phyloP scores from a whole-genome alignment of 2,797 vertebrate species.

The Pangasius djambal region DNA sequence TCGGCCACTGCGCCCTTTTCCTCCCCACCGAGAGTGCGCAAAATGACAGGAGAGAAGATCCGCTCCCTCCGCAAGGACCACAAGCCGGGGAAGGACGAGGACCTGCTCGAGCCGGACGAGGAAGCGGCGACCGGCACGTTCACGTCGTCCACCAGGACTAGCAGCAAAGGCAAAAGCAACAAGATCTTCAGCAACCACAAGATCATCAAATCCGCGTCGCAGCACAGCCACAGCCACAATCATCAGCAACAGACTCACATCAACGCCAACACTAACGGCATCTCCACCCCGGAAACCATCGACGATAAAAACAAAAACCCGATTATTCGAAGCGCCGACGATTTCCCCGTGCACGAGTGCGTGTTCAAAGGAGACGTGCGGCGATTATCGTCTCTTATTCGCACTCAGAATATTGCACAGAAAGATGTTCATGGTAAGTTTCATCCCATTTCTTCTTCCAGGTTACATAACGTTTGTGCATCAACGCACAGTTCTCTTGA shows the following conservation, averaged over 20 bases:
- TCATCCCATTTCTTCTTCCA: neutral
- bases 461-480: neutral
- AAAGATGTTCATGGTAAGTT: constrained; percentile 94
- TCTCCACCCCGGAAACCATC: constrained; percentile 66
- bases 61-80: constrained; percentile 92
- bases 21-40: constrained; percentile 59
- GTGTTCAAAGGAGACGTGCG: constrained; percentile 95
- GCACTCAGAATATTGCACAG: constrained; percentile 94
- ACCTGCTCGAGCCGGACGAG: constrained; percentile 88
- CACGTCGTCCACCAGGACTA: constrained; percentile 71
- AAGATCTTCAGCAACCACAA: constrained; percentile 85
- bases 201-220: constrained; percentile 74
- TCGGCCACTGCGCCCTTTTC: constrained; percentile 68
- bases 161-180: constrained; percentile 75
- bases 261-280: constrained; percentile 72
- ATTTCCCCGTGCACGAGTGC: constrained; percentile 93
- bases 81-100: constrained; percentile 88
- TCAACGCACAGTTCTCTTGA: neutral
- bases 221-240: constrained; percentile 59
- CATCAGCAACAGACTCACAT: constrained; percentile 70
- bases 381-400: constrained; percentile 91
- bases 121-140: constrained; percentile 86
- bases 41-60: constrained; percentile 97
- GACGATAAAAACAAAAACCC: constrained; percentile 80
- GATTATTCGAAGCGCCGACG: constrained; percentile 67